Evolutionary conservation across 23 tunicate species (phyloP).

Genomic region (Styela plicata): DNA sequence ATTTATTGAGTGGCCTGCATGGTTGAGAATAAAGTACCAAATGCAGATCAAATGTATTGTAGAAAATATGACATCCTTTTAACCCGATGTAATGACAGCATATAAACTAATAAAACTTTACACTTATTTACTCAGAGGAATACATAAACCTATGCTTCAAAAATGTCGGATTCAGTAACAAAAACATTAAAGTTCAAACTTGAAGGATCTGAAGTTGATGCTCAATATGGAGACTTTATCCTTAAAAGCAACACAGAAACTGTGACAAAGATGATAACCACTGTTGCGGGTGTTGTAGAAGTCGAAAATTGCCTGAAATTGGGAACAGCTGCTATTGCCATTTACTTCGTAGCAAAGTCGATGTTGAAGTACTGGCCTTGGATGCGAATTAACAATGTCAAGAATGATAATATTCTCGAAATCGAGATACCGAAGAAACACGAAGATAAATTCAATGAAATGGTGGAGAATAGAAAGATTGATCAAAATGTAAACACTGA

Average conservation of each 20-base stretch:
- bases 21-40: no score
- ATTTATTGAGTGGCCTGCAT: no score
- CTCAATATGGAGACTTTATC: neutral
- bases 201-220: neutral
- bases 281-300: neutral
- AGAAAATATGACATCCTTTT: no score
- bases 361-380: neutral
- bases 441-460: neutral
- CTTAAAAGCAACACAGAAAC: neutral
- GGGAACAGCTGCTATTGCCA: neutral
- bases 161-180: no score
- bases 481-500: neutral
- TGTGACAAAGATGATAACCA: neutral
- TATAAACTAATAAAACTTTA: no score
- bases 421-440: neutral
- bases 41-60: no score
- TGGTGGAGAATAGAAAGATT: neutral
- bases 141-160: no score
- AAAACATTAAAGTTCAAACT: no score
- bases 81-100: no score
- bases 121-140: no score
- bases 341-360: neutral
- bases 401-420: neutral
- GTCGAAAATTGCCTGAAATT: neutral
- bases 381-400: neutral